Percentiles rank a stretch among this genome's conserved stretches.
Evolutionary conservation across 2,113 vertebrate genomes (phyloP).

Genomic region (Lagopus muta): DNA sequence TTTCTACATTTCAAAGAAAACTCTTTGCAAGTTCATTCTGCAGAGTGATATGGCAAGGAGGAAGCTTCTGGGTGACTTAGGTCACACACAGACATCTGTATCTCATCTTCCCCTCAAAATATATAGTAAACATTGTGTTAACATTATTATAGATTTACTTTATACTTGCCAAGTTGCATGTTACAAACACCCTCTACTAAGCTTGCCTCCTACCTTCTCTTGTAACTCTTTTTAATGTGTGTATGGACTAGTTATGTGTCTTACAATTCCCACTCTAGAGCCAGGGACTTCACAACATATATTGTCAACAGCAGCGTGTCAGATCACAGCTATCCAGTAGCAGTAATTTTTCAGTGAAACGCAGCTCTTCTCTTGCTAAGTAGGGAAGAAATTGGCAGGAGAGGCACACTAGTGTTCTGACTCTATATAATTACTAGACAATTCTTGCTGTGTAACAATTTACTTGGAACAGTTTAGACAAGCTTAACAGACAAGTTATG

Average conservation of each 20-base stretch:
- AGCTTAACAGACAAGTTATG: not conserved
- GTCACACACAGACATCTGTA: rapidly evolving
- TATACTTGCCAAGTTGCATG: rapidly evolving
- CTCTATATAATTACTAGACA: not conserved
- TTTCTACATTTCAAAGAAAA: not conserved
- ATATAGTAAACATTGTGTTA: too few species aligned
- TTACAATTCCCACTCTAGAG: not conserved
- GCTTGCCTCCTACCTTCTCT: not conserved
- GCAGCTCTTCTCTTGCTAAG: not conserved
- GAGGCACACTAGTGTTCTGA: not conserved
- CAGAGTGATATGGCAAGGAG: not conserved
- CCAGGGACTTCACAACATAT: not conserved
- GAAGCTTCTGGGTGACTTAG: not conserved
- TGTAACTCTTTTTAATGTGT: not conserved
- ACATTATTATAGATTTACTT: not conserved
- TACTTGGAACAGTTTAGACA: not conserved
- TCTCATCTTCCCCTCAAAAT: not conserved
- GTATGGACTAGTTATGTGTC: too few species aligned
- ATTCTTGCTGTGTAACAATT: not conserved
- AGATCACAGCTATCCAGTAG: rapidly evolving
- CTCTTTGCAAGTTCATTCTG: not conserved
- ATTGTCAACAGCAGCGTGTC: not conserved
- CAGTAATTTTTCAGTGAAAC: not conserved
- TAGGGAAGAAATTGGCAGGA: not conserved
- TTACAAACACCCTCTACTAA: not conserved